Evolutionary conservation across 2,113 vertebrate species (phyloP).

Genomic region (Garra rufa): DNA sequence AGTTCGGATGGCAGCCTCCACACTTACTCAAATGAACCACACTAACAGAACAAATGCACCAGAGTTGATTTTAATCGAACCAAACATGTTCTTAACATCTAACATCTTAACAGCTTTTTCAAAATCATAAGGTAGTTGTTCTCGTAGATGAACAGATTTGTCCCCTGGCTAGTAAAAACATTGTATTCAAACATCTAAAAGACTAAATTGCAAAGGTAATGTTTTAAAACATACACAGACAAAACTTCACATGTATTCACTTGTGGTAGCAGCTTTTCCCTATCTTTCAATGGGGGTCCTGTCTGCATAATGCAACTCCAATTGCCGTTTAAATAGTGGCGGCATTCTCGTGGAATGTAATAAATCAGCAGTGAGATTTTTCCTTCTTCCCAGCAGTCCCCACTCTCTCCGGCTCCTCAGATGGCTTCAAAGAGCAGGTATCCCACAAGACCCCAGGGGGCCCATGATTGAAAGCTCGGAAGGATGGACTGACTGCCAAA

Average conservation of each 20-base stretch:
- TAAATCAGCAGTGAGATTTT: slow-evolving; percentile 63
- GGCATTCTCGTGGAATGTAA: slow-evolving; percentile 61
- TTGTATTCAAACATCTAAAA: slow-evolving; percentile 32
- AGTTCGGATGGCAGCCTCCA: no score
- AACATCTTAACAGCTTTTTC: no score
- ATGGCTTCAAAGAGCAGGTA: slow-evolving; percentile 78
- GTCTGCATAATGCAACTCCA: slow-evolving; percentile 53
- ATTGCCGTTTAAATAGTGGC: slow-evolving; percentile 58
- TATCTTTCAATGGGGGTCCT: slow-evolving; percentile 21
- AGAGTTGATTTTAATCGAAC: no score
- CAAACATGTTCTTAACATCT: neutral
- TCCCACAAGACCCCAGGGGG: slow-evolving; percentile 70
- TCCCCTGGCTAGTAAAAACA: slow-evolving; percentile 5
- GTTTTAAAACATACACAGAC: neutral
- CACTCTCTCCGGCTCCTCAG: slow-evolving; percentile 58
- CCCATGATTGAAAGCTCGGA: slow-evolving; percentile 74
- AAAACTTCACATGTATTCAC: slow-evolving; percentile 33
- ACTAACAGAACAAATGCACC: no score
- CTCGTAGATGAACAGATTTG: neutral
- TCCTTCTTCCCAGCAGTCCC: slow-evolving; percentile 68
- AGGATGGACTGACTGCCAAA: slow-evolving; percentile 72
- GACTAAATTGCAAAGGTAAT: slow-evolving; percentile 5
- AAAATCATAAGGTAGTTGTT: neutral
- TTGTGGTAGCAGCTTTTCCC: neutral
- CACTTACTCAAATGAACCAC: no score